Percentiles rank a stretch among this genome's conserved stretches.
Evolutionary conservation across 2,888 invertebrate genomes (phyloP).

Genomic region (Pediacus dermestoides): DNA sequence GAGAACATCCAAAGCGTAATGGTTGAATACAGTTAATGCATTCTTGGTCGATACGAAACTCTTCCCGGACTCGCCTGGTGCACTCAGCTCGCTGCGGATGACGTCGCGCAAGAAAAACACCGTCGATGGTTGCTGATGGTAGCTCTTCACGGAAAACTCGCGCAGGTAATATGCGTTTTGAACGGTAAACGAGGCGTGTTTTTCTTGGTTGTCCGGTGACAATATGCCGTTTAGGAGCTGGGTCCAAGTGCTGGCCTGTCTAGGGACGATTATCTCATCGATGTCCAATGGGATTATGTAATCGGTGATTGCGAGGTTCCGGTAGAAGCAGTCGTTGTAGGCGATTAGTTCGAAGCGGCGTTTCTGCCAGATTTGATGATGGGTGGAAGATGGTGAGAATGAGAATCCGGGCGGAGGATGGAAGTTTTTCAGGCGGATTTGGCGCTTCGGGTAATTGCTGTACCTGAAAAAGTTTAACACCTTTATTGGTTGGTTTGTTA

Average conservation of each 20-base stretch:
- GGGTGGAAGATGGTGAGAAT: conserved; percentile 9
- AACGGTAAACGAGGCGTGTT: conserved; percentile 58
- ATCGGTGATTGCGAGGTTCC: conserved; percentile 62
- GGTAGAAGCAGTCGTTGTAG: conserved; percentile 75
- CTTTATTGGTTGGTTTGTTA: too few species aligned
- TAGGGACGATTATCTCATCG: conserved; percentile 71
- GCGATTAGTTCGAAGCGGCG: conserved; percentile 68
- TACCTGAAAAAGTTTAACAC: conserved; percentile 4
- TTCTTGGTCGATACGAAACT: conserved; percentile 65
- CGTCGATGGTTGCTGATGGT: conserved; percentile 14
- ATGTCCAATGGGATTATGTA: conserved; percentile 68
- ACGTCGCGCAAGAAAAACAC: conserved; percentile 31
- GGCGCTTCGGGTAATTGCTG: conserved; percentile 12
- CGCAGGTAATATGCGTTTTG: conserved; percentile 59
- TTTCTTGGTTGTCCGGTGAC: conserved; percentile 23
- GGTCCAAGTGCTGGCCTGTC: conserved; percentile 57
- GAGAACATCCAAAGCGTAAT: conserved; percentile 64
- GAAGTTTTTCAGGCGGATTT: conserved; percentile 14
- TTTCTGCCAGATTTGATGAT: conserved; percentile 58
- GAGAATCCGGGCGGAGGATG: conserved; percentile 5
- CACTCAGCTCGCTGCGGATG: conserved; percentile 50
- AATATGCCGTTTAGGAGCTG: conserved; percentile 53
- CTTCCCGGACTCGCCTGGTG: conserved; percentile 65
- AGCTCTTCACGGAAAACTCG: conserved; percentile 14
- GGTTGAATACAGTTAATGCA: conserved; percentile 70